Conservation (phyloP, 2,113 vertebrate species). For the Deroptyus accipitrinus region DNA sequence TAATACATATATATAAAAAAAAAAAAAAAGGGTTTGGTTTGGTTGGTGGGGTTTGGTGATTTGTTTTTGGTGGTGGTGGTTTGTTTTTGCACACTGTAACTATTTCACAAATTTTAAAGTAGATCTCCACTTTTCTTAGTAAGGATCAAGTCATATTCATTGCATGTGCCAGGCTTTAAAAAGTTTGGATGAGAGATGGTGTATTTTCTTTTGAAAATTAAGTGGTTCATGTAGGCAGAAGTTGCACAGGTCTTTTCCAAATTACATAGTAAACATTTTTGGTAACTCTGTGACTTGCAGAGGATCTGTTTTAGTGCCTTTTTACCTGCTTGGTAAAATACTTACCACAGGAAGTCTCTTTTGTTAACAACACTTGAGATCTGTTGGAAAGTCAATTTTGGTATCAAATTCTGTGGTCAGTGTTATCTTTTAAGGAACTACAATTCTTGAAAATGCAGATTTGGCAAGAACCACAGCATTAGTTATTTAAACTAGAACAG, state of each 20-base stretch:
- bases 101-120: not conserved
- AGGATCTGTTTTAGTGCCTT: not conserved
- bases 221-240: not conserved
- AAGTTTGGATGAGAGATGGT: not conserved
- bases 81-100: not conserved
- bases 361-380: not conserved
- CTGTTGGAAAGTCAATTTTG: not conserved
- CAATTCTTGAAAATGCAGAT: not conserved
- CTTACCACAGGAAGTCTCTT: not conserved
- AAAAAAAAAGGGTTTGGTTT: not conserved
- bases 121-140: not conserved
- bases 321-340: not conserved
- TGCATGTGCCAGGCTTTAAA: not conserved
- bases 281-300: fast-evolving
- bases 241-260: not conserved
- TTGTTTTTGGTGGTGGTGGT: not conserved
- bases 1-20: not conserved
- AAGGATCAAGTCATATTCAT: not conserved
- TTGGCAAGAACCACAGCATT: not conserved
- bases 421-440: not conserved
- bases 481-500: not conserved
- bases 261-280: not conserved
- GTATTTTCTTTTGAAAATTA: not conserved
- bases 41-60: not conserved
- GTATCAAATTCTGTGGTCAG: not conserved